Evolutionary conservation across 2,797 vertebrate genomes (phyloP).

Genomic region (Sebastes steindachneri): DNA sequence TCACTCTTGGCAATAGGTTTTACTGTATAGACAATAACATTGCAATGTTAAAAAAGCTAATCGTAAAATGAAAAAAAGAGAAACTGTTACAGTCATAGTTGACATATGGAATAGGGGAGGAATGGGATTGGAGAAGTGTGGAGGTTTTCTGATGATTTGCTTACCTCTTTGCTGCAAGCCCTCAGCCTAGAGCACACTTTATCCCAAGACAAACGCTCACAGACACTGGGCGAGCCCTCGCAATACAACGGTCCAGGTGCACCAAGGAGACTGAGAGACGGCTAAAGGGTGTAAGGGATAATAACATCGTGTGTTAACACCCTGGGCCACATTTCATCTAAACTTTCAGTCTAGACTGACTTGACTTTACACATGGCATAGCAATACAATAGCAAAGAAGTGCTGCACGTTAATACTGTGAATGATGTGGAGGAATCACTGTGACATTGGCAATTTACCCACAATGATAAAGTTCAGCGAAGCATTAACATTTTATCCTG

Average conservation of each 20-base stretch:
- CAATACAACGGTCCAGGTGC: slow-evolving; percentile 76
- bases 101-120: slow-evolving; percentile 50
- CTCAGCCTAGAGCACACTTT: slow-evolving; percentile 79
- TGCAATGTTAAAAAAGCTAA: background rate
- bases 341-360: slow-evolving; percentile 41
- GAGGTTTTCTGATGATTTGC: slow-evolving; percentile 67
- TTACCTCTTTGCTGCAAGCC: slow-evolving; percentile 78
- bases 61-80: slow-evolving; percentile 13
- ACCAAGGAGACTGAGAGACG: slow-evolving; percentile 79
- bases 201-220: slow-evolving; percentile 80
- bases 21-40: slow-evolving; percentile 5
- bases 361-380: slow-evolving; percentile 60
- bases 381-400: slow-evolving; percentile 30
- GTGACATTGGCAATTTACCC: background rate
- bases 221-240: slow-evolving; percentile 68
- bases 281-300: slow-evolving; percentile 83
- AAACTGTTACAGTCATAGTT: slow-evolving; percentile 25
- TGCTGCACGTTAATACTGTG: slow-evolving; percentile 17
- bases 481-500: background rate
- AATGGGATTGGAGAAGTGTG: slow-evolving; percentile 61
- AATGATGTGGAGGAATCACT: slow-evolving; percentile 20
- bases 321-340: slow-evolving; percentile 64
- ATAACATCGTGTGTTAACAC: slow-evolving; percentile 79
- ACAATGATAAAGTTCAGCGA: background rate
- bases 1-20: background rate